Base-by-base conservation (phyloP, 2,113 vertebrate species). In the Stigmatopora nigra region DNA sequence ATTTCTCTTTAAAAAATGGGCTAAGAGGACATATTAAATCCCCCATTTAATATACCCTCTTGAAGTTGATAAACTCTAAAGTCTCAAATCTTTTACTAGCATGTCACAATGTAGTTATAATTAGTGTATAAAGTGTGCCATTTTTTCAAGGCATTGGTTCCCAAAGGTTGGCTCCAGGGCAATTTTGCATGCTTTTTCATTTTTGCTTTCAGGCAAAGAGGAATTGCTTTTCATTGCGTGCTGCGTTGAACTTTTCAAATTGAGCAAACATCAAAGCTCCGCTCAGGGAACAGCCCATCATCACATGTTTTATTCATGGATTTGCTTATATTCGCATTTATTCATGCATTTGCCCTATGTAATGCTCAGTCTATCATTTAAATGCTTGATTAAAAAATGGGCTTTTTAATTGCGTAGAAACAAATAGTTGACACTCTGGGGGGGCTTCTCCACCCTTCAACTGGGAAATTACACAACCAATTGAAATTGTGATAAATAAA, bases 1-100 rank as follows among this genome's bases (percentile, higher is more conserved):
- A 11, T 19, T 64, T 15, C 35, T 13, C 47, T 70, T 65, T 41
- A 69, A 1, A 5, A 2, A 48, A 69, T 75, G 38, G 38, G 9
- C 7, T 4, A 41, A 41, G 9, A 41, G 9, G 9, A 41, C 38
- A 38, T 38, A 38, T n/a, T n/a, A n/a, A n/a, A n/a, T n/a, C n/a
- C n/a, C n/a, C n/a, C n/a, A n/a, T n/a, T n/a, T n/a, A n/a, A n/a
- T n/a, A n/a, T n/a, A n/a, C n/a, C n/a, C n/a, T n/a, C n/a, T n/a
- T n/a, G n/a, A n/a, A n/a, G n/a, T n/a, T n/a, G n/a, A n/a, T n/a
- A n/a, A n/a, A n/a, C n/a, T n/a, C n/a, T n/a, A n/a, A n/a, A n/a
- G n/a, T n/a, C n/a, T n/a, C n/a, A 4, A 8, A 41, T 41, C 38
- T 41, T 41, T 8, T 7, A 41, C 38, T 41, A 41, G 7, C 38